Evolutionary conservation across 2,888 invertebrate species (phyloP).

Genomic region (Amphipyra tragopoginis): DNA sequence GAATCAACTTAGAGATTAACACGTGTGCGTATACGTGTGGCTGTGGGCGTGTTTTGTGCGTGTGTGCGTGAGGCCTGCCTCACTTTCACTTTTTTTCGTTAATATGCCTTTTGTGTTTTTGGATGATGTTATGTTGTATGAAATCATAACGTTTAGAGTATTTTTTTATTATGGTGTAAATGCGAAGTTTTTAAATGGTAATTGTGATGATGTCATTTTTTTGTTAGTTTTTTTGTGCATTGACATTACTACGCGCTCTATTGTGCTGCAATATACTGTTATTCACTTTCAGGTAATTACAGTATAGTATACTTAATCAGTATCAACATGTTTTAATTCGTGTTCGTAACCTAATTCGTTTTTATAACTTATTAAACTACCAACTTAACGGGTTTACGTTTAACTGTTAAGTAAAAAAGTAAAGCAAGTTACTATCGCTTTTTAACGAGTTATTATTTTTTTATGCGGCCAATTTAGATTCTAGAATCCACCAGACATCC

Average conservation of each 20-base stretch:
- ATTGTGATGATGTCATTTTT: background rate
- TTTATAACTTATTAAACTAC: too few relatives aligned
- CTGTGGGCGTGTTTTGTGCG: slow-evolving; percentile 64
- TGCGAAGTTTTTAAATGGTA: background rate
- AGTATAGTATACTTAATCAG: too few relatives aligned
- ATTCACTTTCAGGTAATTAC: too few relatives aligned
- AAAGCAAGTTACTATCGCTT: background rate
- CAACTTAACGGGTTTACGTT: background rate
- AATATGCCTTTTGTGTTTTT: slow-evolving; percentile 87
- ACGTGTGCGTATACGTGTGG: slow-evolving; percentile 56
- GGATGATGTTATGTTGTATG: slow-evolving; percentile 76
- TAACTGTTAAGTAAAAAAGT: background rate
- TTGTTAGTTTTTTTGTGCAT: background rate
- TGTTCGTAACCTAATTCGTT: too few relatives aligned
- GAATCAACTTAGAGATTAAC: slow-evolving; percentile 60
- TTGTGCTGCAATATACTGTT: too few relatives aligned
- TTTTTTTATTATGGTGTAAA: slow-evolving; percentile 2
- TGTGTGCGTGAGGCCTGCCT: slow-evolving; percentile 59
- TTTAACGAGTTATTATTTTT: slow-evolving; percentile 19
- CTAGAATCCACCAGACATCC: slow-evolving; percentile 66
- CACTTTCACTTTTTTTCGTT: slow-evolving; percentile 88
- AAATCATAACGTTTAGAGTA: slow-evolving; percentile 30
- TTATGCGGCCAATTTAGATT: slow-evolving; percentile 43
- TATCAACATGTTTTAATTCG: too few relatives aligned
- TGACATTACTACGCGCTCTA: too few relatives aligned